Percentiles rank a stretch among this genome's conserved stretches.
phyloP scores from a whole-genome alignment of 2,797 vertebrate genomes.

The Hybognathus amarus region DNA sequence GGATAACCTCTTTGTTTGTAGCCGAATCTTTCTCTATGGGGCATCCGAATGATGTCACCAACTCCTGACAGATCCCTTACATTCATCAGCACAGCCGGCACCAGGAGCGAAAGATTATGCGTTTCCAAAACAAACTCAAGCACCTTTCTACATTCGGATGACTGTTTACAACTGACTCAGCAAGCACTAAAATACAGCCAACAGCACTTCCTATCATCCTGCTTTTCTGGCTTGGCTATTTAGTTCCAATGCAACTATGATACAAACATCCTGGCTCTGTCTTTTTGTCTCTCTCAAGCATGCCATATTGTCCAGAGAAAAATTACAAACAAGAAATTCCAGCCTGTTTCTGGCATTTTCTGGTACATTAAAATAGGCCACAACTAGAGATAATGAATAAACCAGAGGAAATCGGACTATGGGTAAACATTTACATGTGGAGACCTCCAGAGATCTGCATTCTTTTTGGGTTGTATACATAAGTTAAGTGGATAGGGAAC shows the following conservation, averaged over 20 bases:
- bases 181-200: slow-evolving; percentile 20
- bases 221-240: background rate
- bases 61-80: slow-evolving; percentile 33
- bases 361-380: slow-evolving; percentile 50
- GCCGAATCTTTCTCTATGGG: slow-evolving; percentile 34
- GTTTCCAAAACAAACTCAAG: background rate
- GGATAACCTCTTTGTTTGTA: slow-evolving; percentile 51
- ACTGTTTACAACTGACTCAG: slow-evolving; percentile 44
- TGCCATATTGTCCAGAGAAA: slow-evolving; percentile 32
- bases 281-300: slow-evolving; percentile 37
- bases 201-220: slow-evolving; percentile 12
- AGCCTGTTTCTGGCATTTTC: slow-evolving; percentile 38
- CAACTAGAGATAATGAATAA: slow-evolving; percentile 55
- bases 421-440: slow-evolving; percentile 61
- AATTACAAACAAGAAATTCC: slow-evolving; percentile 45
- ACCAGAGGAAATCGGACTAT: slow-evolving; percentile 51
- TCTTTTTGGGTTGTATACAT: slow-evolving; percentile 54
- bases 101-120: slow-evolving; percentile 37
- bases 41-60: slow-evolving; percentile 59
- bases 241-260: slow-evolving; percentile 2
- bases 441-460: slow-evolving; percentile 48
- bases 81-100: slow-evolving; percentile 24
- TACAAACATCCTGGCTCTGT: slow-evolving; percentile 25
- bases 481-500: slow-evolving; percentile 54
- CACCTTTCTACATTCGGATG: slow-evolving; percentile 34